These are phyloP conservation scores for Allophyes oxyacanthae DNA, from an alignment of 2,888 invertebrate genomes.

Conservation along the genomic window DNA sequence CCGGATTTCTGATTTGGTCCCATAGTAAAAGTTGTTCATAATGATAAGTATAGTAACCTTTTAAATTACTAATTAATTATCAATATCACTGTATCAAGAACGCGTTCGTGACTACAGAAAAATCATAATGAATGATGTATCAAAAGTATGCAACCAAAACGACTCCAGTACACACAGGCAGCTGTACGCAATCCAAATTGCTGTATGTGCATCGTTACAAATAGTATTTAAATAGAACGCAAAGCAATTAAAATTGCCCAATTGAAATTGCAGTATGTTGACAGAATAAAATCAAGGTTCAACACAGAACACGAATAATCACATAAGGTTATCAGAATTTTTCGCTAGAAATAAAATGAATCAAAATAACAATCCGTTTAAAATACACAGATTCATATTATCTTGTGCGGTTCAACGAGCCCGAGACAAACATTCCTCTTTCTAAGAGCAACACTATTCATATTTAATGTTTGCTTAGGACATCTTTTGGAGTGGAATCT, in stretches of 20 bases:
- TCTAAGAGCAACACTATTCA: background rate
- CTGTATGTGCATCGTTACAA: conserved; percentile 19
- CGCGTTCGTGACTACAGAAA: background rate
- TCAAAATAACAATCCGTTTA: background rate
- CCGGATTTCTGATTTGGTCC: no score
- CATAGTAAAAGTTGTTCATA: no score
- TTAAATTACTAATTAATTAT: no score
- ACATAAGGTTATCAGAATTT: no score
- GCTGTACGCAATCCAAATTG: conserved; percentile 17
- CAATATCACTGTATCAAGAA: no score
- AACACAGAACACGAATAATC: background rate
- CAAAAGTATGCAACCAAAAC: background rate
- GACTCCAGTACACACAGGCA: background rate
- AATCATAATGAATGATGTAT: background rate
- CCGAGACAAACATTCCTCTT: conserved; percentile 1
- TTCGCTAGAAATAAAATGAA: no score
- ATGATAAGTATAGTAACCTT: no score
- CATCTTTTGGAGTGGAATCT: conserved; percentile 4
- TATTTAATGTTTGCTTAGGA: conserved; percentile 29
- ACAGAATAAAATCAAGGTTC: conserved; percentile 6
- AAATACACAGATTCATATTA: background rate
- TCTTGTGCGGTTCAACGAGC: conserved; percentile 3
- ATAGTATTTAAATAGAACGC: conserved; percentile 22
- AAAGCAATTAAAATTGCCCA: conserved; percentile 28
- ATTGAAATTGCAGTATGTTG: conserved; percentile 25